These are phyloP conservation scores for Poliocrania exsul DNA, from an alignment of 2,797 vertebrate genomes.

Conservation along the genomic window DNA sequence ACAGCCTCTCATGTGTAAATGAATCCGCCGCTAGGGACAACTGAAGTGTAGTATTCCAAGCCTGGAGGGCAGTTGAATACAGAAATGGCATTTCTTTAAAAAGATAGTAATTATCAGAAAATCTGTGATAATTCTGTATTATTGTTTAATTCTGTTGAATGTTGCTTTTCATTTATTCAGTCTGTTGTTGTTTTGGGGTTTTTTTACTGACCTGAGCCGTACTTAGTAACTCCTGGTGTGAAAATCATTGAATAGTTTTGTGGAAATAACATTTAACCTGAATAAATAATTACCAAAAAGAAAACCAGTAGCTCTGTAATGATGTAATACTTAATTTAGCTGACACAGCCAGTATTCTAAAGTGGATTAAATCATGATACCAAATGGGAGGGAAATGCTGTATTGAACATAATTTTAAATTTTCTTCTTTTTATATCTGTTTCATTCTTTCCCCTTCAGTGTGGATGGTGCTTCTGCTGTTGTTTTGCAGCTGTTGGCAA, in stretches of 20 bases:
- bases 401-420: neutral
- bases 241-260: neutral
- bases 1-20: neutral
- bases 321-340: neutral
- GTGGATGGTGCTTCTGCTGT: neutral
- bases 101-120: neutral
- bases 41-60: neutral
- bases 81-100: neutral
- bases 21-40: neutral
- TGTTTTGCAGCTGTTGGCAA: neutral
- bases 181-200: neutral
- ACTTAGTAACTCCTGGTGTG: neutral
- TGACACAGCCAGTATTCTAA: neutral
- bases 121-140: fast-evolving
- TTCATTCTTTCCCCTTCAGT: neutral
- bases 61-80: neutral
- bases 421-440: neutral
- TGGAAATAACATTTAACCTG: neutral
- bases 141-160: neutral
- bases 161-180: neutral
- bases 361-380: neutral
- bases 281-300: neutral
- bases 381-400: neutral
- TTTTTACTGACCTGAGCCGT: neutral
- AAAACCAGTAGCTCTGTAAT: neutral